These are phyloP conservation scores for Hyperoplus lanceolatus DNA, from an alignment of 2,797 vertebrate species.

Conservation along the genomic window DNA sequence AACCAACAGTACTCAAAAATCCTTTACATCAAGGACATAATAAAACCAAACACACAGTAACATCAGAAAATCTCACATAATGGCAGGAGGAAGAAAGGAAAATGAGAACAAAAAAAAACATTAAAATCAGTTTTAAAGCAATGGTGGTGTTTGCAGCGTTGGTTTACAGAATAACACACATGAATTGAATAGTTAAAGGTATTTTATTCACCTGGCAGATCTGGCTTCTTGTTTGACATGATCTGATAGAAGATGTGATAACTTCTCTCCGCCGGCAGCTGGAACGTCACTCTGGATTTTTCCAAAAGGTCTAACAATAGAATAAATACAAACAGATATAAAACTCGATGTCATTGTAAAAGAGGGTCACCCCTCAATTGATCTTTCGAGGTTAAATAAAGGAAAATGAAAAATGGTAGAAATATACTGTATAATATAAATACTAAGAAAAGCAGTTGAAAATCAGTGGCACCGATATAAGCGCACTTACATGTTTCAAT, in stretches of 20 bases:
- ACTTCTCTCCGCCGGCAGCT: conserved; percentile 87
- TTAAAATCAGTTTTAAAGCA: no score
- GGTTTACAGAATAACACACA: neutral
- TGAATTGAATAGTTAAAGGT: neutral
- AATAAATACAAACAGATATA: neutral
- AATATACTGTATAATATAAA: no score
- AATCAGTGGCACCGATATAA: neutral
- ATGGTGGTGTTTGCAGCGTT: no score
- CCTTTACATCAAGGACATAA: no score
- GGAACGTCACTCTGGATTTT: conserved; percentile 89
- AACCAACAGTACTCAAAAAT: no score
- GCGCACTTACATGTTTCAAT: conserved; percentile 88
- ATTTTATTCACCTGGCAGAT: conserved; percentile 83
- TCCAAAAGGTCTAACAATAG: conserved; percentile 85
- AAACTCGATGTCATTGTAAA: no score
- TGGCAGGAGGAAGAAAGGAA: no score
- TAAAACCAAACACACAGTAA: no score
- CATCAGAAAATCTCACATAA: no score
- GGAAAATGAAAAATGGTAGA: neutral
- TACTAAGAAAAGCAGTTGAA: neutral
- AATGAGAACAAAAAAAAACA: no score
- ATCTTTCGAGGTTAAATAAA: no score
- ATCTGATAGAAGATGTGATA: conserved; percentile 92
- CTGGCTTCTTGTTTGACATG: conserved; percentile 88
- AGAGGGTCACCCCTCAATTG: no score